A percentile compares a stretch with the other conserved stretches of the same genome.
Evolutionary conservation across 2,888 invertebrate genomes (phyloP).

Genomic region (Polydrusus pterygomalis): DNA sequence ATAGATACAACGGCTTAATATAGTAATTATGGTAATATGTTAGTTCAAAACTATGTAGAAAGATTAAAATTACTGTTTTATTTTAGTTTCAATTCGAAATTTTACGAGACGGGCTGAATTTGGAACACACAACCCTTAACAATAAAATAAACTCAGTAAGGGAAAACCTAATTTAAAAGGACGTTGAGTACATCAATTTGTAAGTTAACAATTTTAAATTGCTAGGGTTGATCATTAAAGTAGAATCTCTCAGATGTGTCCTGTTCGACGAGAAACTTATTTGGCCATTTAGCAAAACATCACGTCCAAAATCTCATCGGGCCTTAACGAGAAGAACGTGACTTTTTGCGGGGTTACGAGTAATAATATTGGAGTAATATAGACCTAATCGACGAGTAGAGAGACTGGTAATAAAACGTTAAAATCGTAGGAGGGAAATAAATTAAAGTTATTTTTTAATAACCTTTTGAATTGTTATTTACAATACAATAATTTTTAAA

Average conservation of each 20-base stretch:
- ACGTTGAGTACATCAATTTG: slow-evolving; percentile 24
- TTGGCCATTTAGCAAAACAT: slow-evolving; percentile 38
- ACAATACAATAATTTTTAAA: no score
- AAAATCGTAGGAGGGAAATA: no score
- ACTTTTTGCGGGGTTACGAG: slow-evolving; percentile 9
- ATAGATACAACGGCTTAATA: no score
- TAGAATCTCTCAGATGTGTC: slow-evolving; percentile 19
- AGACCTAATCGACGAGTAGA: background rate
- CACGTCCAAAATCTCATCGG: slow-evolving; percentile 39
- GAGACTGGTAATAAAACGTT: background rate
- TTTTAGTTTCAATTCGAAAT: no score
- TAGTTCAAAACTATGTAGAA: no score
- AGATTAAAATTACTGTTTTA: no score
- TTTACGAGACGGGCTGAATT: background rate
- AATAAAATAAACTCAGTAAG: slow-evolving; percentile 7
- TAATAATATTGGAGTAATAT: slow-evolving; percentile 7
- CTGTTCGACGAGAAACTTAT: slow-evolving; percentile 35
- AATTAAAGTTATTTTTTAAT: no score
- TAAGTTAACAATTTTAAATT: slow-evolving; percentile 10
- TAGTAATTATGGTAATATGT: no score
- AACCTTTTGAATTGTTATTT: no score
- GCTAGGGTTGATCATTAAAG: slow-evolving; percentile 19
- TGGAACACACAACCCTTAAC: background rate
- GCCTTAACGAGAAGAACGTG: slow-evolving; percentile 29
- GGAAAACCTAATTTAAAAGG: slow-evolving; percentile 9